Percentiles rank a stretch among this genome's conserved stretches.
phyloP scores from a whole-genome alignment of 2,888 invertebrate species.

The Gisinianus flammeolus region DNA sequence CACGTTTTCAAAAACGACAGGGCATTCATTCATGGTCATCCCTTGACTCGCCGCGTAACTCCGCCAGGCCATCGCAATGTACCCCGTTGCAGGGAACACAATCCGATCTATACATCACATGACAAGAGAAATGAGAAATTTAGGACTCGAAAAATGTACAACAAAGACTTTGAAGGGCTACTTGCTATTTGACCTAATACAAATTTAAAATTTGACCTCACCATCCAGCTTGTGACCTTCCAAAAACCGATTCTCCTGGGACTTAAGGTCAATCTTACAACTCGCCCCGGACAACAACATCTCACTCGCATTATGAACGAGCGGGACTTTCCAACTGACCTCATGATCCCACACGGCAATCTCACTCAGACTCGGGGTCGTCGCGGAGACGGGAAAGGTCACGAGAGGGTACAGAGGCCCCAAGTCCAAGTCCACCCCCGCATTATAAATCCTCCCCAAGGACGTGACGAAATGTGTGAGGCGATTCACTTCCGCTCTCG shows the following conservation, averaged over 20 bases:
- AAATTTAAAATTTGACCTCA: too few relatives aligned
- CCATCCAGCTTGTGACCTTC: conserved; percentile 84
- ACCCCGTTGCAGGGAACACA: conserved; percentile 93
- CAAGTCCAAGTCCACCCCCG: conserved; percentile 78
- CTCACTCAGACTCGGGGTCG: conserved; percentile 83
- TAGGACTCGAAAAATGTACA: too few relatives aligned
- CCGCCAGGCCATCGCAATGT: conserved; percentile 81
- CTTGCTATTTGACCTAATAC: too few relatives aligned
- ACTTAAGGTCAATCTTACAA: conserved; percentile 59
- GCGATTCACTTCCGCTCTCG: conserved; percentile 76
- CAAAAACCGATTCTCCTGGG: conserved; percentile 75
- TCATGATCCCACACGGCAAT: conserved; percentile 86
- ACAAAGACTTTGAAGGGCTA: too few relatives aligned
- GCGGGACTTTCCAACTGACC: conserved; percentile 61
- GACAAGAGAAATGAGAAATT: too few relatives aligned
- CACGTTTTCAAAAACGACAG: conserved; percentile 84
- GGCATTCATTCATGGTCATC: conserved; percentile 72
- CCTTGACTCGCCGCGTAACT: conserved; percentile 74
- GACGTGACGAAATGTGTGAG: conserved; percentile 75
- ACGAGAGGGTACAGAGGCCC: conserved; percentile 77
- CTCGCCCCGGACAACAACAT: too few relatives aligned
- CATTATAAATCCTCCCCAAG: conserved; percentile 80
- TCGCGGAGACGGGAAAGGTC: conserved; percentile 80
- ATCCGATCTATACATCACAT: too few relatives aligned
- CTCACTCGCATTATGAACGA: conserved; percentile 3